Evolutionary conservation across 2,888 invertebrate genomes (phyloP), one percentile per base, ranked within the genome.

Genomic region (Rotaria magnacalcarata): DNA sequence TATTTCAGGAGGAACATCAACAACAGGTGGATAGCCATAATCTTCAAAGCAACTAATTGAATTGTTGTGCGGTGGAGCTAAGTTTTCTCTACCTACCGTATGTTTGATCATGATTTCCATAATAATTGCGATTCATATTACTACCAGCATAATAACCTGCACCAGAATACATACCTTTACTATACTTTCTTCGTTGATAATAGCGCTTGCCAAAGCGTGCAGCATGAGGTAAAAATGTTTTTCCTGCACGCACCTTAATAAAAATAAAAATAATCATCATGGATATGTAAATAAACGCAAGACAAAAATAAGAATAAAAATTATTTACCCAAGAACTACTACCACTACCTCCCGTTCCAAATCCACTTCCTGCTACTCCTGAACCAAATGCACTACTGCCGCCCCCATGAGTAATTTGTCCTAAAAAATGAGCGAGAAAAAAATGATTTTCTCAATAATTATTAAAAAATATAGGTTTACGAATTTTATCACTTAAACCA

Each of bases 121-220:
- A 19, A 34, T 67, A 1, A 41, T 2, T 5, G 10, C 5, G 54
- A 56, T 56, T 50, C 50, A 14, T 2, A 8, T 56, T 19, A 34
- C 67, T 34, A 27, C 47, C 80, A 19, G 24, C 0, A 43, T 80
- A n/a, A 24, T 80, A 80, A 3, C 80, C 80, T 8, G 16, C 80
- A n/a, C 80, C 80, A 24, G 47, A 2, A 47, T 47, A 47, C 43
- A 47, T 14, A 10, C 47, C 47, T 80, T 47, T 16, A 47, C 24
- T 80, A 6, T 80, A 80, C n/a, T 19, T 80, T 47, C 47, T 24
- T 80, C 80, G 80, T 80, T 80, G 47, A 80, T 80, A 80, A 80
- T 80, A 80, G 24, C 80, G 43, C 47, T 80, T 80, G 11, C 80
- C 80, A 80, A 19, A 80, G 11, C 47, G 47, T 24, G 7, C 47